Evolutionary conservation across 2,797 vertebrate species (phyloP), one percentile per base, ranked within the genome.

Genomic region (Eurystomus glaucurus): DNA sequence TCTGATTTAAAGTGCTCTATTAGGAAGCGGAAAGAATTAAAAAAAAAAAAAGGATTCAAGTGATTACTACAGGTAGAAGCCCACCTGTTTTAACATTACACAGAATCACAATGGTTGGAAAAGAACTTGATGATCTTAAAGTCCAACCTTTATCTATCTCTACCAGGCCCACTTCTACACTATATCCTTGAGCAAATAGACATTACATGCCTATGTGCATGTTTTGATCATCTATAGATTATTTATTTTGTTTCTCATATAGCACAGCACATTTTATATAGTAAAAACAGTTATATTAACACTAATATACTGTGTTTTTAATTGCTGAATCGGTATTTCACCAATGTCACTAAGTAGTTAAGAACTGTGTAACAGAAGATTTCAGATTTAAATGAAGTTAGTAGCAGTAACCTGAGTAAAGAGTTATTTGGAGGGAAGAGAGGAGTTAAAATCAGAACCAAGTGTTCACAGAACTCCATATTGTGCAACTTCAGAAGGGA

Each of bases 1-100:
- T 99, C 96, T 99, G 98, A 97, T 99, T 98, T 97, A 99, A 91
- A 21, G 98, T 97, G 43, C 97, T 98, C 99, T 99, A 85, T 52
- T 28, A 87, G 79, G 29, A 50, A 28, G 16, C 31, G 71, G 2
- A 19, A 46, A 15, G 57, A 18, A 22, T 10, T 11, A n/a, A 65
- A 23, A 46, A 54, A 46, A 46, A 46, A 46, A 46, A 45, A 48
- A 50, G 54, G 6, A 72, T 35, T 77, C 9, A 60, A 72, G 72
- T 71, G 41, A 66, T 90, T 57, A 51, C 2, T 39, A 77, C 3
- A 90, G 6, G 6, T 78, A 88, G 79, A 14, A 58, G 13, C 3
- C 4, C 9, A 58, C 13, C 19, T 83, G 3, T 68, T 90, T 62
- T 77, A 78, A 81, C 25, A 88, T 31, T 19, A 62, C 41, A 43